Evolutionary conservation across 2,113 vertebrate species (phyloP).

Genomic region (Xenopus laevis): DNA sequence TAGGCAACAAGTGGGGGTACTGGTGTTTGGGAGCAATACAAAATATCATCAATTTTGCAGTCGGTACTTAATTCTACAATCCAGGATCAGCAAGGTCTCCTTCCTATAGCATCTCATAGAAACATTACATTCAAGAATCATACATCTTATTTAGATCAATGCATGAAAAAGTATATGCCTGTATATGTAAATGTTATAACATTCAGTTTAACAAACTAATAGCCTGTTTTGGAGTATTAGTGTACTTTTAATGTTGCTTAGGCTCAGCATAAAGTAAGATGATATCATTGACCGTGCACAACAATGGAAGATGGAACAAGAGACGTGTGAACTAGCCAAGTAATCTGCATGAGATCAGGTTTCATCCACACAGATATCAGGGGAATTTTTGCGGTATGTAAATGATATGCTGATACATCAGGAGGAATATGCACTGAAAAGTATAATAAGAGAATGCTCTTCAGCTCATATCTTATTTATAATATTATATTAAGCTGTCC

Average conservation of each 20-base stretch:
- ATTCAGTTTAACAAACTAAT: background rate
- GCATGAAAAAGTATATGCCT: background rate
- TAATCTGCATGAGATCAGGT: background rate
- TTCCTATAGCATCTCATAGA: too few species aligned
- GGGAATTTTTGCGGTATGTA: constrained; percentile 1
- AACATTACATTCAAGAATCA: too few species aligned
- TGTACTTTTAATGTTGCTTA: background rate
- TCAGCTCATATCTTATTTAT: too few species aligned
- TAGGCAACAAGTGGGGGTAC: too few species aligned
- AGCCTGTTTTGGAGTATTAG: background rate
- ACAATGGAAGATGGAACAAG: background rate
- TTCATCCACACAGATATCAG: background rate
- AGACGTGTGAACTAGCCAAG: background rate
- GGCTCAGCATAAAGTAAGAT: background rate
- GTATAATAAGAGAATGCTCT: too few species aligned
- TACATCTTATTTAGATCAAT: too few species aligned
- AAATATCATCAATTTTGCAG: too few species aligned
- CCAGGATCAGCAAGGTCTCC: too few species aligned
- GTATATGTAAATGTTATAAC: background rate
- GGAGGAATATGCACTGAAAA: background rate
- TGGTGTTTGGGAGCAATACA: too few species aligned
- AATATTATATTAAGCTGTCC: too few species aligned
- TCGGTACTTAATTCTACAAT: too few species aligned
- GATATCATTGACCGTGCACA: background rate
- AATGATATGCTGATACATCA: background rate